Evolutionary conservation across 92 coral and sea anemone species (phyloP).

Genomic region (Nematostella vectensis): DNA sequence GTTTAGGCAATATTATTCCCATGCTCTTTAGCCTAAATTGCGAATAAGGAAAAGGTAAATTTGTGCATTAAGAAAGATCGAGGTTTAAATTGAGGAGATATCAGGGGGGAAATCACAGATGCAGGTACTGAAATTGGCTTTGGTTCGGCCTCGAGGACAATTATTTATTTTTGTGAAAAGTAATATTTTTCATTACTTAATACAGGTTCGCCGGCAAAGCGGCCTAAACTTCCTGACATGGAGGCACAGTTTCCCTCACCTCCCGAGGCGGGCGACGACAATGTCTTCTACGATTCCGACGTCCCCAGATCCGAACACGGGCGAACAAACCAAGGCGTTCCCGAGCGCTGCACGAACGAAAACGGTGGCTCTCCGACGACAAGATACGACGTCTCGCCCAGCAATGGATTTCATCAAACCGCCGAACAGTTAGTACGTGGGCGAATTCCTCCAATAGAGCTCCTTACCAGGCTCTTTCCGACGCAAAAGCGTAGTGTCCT

Average conservation of each 20-base stretch:
- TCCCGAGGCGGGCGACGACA: slow-evolving; percentile 54
- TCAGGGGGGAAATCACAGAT: no score
- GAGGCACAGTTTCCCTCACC: slow-evolving; percentile 41
- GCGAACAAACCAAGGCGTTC: not conserved
- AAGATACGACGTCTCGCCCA: slow-evolving; percentile 2
- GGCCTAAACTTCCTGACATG: slow-evolving; percentile 28
- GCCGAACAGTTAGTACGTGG: not conserved
- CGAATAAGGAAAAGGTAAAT: no score
- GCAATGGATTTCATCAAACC: slow-evolving; percentile 6
- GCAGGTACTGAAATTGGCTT: no score
- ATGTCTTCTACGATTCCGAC: slow-evolving; percentile 51
- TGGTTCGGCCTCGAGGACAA: no score
- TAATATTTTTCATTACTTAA: no score
- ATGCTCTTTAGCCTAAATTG: no score
- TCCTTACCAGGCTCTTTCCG: slow-evolving; percentile 84
- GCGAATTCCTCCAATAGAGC: slow-evolving; percentile 68
- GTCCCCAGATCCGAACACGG: slow-evolving; percentile 9
- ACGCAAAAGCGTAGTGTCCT: slow-evolving; percentile 85
- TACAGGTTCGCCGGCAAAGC: slow-evolving; percentile 23
- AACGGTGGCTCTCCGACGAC: slow-evolving; percentile 23
- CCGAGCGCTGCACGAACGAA: slow-evolving; percentile 3
- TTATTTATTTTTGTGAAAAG: no score
- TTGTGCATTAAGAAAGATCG: no score
- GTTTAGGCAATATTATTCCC: no score
- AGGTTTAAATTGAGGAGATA: no score